A percentile compares a stretch with the other conserved stretches of the same genome.
phyloP scores from a whole-genome alignment of 2,888 invertebrate genomes.

The Emesis castigata region DNA sequence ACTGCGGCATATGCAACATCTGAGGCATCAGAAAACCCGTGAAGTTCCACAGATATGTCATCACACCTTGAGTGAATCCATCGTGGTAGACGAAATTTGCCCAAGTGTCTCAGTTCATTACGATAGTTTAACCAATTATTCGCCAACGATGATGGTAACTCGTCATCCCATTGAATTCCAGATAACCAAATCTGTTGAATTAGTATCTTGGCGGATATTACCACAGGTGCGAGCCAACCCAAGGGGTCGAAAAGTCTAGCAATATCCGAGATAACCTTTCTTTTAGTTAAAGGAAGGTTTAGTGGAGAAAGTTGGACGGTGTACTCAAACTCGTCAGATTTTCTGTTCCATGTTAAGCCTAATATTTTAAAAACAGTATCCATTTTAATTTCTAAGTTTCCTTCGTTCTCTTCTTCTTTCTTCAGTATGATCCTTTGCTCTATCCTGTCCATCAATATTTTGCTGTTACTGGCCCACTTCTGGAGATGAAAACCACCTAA shows the following conservation, averaged over 20 bases:
- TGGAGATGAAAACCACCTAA: conserved; percentile 71
- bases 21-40: conserved; percentile 60
- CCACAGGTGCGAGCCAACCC: conserved; percentile 70
- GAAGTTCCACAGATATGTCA: conserved; percentile 33
- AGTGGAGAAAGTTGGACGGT: conserved; percentile 51
- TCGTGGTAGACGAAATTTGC: conserved; percentile 22
- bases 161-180: conserved; percentile 69
- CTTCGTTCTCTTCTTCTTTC: background rate
- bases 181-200: conserved; percentile 71
- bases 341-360: conserved; percentile 68
- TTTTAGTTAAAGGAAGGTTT: conserved; percentile 66
- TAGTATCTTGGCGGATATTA: conserved; percentile 64
- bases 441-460: conserved; percentile 40
- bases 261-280: conserved; percentile 69
- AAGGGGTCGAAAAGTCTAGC: conserved; percentile 69
- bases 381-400: conserved; percentile 35
- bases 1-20: conserved; percentile 52
- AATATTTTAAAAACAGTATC: conserved; percentile 64
- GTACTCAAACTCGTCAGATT: conserved; percentile 63
- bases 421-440: background rate
- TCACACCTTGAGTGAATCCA: conserved; percentile 27
- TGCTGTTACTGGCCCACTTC: conserved; percentile 66
- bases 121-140: conserved; percentile 31
- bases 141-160: conserved; percentile 28
- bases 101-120: conserved; percentile 14